Percentiles rank a stretch among this genome's conserved stretches.
These are phyloP conservation scores for Brenthis hecate DNA, from an alignment of 2,888 invertebrate species.

Conservation along the genomic window DNA sequence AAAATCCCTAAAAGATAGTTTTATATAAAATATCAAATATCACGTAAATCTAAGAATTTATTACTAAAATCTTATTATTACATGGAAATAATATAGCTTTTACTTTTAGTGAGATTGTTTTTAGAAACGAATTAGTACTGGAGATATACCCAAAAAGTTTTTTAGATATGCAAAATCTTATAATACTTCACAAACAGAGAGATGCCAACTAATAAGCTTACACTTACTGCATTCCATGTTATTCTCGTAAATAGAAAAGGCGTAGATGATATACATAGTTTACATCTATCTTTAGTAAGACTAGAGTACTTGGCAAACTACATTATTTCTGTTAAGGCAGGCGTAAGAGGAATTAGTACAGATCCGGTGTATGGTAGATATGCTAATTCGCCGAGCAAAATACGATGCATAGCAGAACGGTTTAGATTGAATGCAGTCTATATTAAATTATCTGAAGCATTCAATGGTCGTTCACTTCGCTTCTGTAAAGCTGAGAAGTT, in stretches of 20 bases:
- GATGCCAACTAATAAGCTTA: too few relatives aligned
- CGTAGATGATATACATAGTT: slow-evolving; percentile 18
- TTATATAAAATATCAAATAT: too few relatives aligned
- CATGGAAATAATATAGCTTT: too few relatives aligned
- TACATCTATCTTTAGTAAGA: slow-evolving; percentile 13
- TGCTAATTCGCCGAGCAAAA: slow-evolving; percentile 25
- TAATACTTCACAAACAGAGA: too few relatives aligned
- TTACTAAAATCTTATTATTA: too few relatives aligned
- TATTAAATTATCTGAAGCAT: slow-evolving; percentile 16
- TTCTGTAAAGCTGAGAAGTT: background rate
- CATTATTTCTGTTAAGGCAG: slow-evolving; percentile 27
- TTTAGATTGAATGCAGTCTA: slow-evolving; percentile 18
- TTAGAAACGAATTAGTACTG: too few relatives aligned
- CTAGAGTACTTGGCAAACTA: slow-evolving; percentile 28
- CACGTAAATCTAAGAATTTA: too few relatives aligned
- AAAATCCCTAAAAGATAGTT: too few relatives aligned
- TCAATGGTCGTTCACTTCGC: slow-evolving; percentile 13
- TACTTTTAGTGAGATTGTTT: too few relatives aligned
- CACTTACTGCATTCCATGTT: background rate
- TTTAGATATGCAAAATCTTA: too few relatives aligned
- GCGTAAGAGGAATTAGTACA: slow-evolving; percentile 30
- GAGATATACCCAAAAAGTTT: too few relatives aligned
- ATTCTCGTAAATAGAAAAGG: slow-evolving; percentile 1
- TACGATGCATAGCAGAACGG: slow-evolving; percentile 21
- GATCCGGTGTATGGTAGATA: slow-evolving; percentile 27